These are phyloP conservation scores for Peucedramus taeniatus DNA, from an alignment of 2,113 vertebrate genomes.

Conservation along the genomic window DNA sequence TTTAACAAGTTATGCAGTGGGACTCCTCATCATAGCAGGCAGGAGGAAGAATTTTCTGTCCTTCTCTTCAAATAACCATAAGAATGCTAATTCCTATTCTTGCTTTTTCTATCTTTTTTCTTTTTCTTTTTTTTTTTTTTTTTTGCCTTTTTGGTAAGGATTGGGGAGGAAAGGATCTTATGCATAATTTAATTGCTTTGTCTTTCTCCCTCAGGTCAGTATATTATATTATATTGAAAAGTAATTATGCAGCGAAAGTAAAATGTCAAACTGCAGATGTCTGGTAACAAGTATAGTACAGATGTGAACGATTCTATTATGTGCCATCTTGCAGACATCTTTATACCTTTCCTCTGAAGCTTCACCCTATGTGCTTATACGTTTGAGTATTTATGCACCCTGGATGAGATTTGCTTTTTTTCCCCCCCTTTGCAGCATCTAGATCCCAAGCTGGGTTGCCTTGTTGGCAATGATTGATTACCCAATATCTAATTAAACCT, in stretches of 20 bases:
- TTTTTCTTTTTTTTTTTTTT: background rate
- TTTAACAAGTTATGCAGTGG: background rate
- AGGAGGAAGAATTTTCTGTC: conserved; percentile 11
- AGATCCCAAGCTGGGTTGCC: conserved; percentile 85
- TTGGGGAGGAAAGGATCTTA: background rate
- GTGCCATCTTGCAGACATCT: conserved; percentile 59
- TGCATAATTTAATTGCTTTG: conserved; percentile 70
- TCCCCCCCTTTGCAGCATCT: conserved; percentile 66
- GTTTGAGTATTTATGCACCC: conserved; percentile 53
- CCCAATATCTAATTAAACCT: conserved; percentile 99
- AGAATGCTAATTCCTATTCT: background rate
- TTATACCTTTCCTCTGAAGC: conserved; percentile 66
- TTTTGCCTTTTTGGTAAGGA: background rate
- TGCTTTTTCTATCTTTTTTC: background rate
- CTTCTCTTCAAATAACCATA: conserved; percentile 3
- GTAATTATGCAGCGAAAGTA: conserved; percentile 73
- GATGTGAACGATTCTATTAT: conserved; percentile 61
- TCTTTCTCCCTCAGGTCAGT: conserved; percentile 72
- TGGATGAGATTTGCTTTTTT: conserved; percentile 76
- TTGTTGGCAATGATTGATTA: conserved; percentile 99
- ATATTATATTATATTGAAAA: conserved; percentile 75
- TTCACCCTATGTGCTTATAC: conserved; percentile 64
- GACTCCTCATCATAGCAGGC: background rate
- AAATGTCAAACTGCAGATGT: conserved; percentile 72
- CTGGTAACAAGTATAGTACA: conserved; percentile 58